A percentile compares a stretch with the other conserved stretches of the same genome.
Evolutionary conservation across 1,140 invertebrate genomes (phyloP).

Genomic region (Stenopsyche tienmushanensis): DNA sequence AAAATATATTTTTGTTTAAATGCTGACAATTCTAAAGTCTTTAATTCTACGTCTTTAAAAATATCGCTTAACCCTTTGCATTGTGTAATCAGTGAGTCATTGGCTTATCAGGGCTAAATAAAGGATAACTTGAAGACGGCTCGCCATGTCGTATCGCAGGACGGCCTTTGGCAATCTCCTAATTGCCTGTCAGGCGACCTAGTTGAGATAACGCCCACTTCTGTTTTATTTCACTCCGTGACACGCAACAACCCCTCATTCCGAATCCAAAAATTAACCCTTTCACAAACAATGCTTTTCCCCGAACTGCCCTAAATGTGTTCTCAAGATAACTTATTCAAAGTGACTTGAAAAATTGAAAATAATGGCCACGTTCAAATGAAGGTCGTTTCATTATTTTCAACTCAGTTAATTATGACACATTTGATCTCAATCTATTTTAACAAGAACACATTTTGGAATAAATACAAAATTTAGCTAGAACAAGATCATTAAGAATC

Average conservation of each 20-base stretch:
- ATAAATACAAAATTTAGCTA: too few species aligned
- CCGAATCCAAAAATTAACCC: not conserved
- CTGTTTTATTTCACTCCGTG: slow-evolving; percentile 11
- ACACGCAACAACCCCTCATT: slow-evolving; percentile 3
- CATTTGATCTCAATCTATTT: not conserved
- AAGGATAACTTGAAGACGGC: not conserved
- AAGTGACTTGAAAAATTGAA: not conserved
- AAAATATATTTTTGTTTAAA: not conserved
- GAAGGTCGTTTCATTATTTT: not conserved
- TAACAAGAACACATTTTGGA: not conserved
- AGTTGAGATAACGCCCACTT: not conserved
- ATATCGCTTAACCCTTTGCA: too few species aligned
- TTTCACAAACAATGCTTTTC: not conserved
- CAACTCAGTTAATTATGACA: not conserved
- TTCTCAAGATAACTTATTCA: not conserved
- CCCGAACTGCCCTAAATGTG: not conserved
- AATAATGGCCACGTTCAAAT: not conserved
- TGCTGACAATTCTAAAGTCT: too few species aligned
- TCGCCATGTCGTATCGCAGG: not conserved
- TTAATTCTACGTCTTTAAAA: too few species aligned
- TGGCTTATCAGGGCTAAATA: not conserved
- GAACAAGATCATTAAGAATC: too few species aligned
- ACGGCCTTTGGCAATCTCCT: not conserved
- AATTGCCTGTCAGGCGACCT: not conserved
- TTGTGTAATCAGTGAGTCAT: too few species aligned